These are phyloP conservation scores for Euura lappo DNA, from an alignment of 1,140 invertebrate species.

Conservation along the genomic window DNA sequence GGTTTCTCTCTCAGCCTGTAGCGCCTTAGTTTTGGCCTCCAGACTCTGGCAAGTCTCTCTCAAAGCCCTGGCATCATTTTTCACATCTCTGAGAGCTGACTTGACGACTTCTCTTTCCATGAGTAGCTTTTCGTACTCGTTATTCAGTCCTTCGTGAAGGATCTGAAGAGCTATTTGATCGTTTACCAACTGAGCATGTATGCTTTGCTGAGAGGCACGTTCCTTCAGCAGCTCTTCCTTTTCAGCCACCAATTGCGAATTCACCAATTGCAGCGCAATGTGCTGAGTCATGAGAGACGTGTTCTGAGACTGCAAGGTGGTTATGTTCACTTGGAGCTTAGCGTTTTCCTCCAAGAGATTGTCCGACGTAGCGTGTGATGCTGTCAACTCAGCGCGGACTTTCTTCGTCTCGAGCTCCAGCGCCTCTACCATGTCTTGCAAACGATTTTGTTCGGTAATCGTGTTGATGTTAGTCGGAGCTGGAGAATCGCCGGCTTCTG, in stretches of 20 bases:
- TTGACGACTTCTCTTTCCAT: slow-evolving; percentile 84
- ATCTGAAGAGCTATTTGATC: slow-evolving; percentile 87
- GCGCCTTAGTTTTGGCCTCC: slow-evolving; percentile 66
- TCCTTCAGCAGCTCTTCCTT: slow-evolving; percentile 81
- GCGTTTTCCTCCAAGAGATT: slow-evolving; percentile 80
- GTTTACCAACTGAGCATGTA: slow-evolving; percentile 75
- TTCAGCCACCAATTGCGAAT: slow-evolving; percentile 84
- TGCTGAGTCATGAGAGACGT: slow-evolving; percentile 84
- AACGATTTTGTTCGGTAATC: slow-evolving; percentile 50
- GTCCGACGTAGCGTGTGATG: slow-evolving; percentile 66
- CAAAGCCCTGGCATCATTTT: slow-evolving; percentile 74
- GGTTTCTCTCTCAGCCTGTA: slow-evolving; percentile 72
- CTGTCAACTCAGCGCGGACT: slow-evolving; percentile 63
- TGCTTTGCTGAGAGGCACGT: slow-evolving; percentile 68
- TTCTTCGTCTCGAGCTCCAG: slow-evolving; percentile 65
- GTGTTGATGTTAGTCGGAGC: slow-evolving; percentile 42
- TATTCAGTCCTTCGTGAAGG: slow-evolving; percentile 85
- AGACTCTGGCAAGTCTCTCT: slow-evolving; percentile 68
- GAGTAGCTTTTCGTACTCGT: slow-evolving; percentile 87
- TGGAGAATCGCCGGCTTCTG: slow-evolving; percentile 50
- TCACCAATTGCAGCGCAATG: slow-evolving; percentile 81
- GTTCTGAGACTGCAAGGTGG: slow-evolving; percentile 86
- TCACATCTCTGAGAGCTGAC: slow-evolving; percentile 76
- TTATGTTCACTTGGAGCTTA: slow-evolving; percentile 85
- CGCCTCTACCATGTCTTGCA: slow-evolving; percentile 50